Base-by-base conservation (phyloP, 2,113 vertebrate genomes). In the Miniopterus natalensis region DNA sequence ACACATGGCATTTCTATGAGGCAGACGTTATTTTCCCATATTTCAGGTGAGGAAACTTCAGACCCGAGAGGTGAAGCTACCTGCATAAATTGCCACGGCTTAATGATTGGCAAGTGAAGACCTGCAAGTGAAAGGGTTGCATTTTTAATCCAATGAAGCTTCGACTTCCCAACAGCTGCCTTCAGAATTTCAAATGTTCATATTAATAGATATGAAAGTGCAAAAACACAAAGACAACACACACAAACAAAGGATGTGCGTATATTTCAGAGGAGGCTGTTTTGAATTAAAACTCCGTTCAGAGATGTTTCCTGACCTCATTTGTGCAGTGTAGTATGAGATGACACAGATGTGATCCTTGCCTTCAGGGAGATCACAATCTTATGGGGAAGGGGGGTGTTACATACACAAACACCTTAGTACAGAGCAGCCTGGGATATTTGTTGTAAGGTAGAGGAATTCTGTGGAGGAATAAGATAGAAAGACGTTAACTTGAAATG, bases 181-280 rank as follows among this genome's bases (percentile, higher is more conserved):
- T 95, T 88, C 29, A 53, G n/a, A 61, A 55, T 74, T 53, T 87
- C 51, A 74, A 51, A 59, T 57, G 55, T 91, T 88, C 23, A 10
- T 40, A n/a, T 78, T 71, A 81, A 6, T 91, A 59, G 36, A 70
- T 84, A 87, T 70, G 11, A 94, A 93, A 65, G 57, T 65, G 63
- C 3, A 23, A 49, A 86, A 78, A 40, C 36, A 65, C 29, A 59
- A 36, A 70, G 45, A 49, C 25, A 49, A 47, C 66, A 70, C 66
- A 23, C 18, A 23, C 27, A 47, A 75, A 18, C 15, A 75, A 75
- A 15, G 29, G 45, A 10, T 31, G 45, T 74, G 29, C 71, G 29
- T 49, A 8, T 17, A 40, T 77, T 75, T 88, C 55, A 57, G 23
- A 53, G 49, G 47, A 95, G 66, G 6, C 14, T 51, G 5, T 93